Evolutionary conservation across 2,113 vertebrate species (phyloP).

Genomic region (Psittacara wagleri): DNA sequence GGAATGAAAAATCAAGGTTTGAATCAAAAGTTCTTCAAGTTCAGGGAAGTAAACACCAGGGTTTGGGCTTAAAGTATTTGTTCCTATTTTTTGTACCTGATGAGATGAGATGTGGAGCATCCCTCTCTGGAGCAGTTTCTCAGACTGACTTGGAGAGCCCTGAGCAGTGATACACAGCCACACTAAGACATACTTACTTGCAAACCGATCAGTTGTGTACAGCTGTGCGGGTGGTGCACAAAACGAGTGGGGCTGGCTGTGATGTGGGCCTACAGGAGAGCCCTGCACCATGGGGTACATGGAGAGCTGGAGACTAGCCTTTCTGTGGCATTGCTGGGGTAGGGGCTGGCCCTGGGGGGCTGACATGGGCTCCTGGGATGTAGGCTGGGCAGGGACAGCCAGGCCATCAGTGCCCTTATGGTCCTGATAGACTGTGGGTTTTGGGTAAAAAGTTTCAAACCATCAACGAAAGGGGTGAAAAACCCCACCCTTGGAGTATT

Average conservation of each 20-base stretch:
- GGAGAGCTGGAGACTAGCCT: not conserved
- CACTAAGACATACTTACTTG: not conserved
- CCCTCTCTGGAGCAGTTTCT: not conserved
- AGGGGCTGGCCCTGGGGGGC: fast-evolving
- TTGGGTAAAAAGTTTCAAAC: not conserved
- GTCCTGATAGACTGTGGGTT: not conserved
- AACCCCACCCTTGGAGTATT: not conserved
- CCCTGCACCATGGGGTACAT: fast-evolving
- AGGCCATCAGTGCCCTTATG: not conserved
- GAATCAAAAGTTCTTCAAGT: not conserved
- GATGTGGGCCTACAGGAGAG: fast-evolving
- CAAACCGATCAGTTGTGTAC: not conserved
- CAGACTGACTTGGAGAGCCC: not conserved
- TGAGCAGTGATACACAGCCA: not conserved
- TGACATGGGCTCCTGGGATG: not conserved
- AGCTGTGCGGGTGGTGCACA: not conserved
- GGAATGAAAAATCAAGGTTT: not conserved
- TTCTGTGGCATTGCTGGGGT: not conserved
- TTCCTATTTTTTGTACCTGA: fast-evolving
- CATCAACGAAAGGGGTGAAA: not conserved
- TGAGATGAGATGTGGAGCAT: not conserved
- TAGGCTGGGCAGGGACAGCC: not conserved
- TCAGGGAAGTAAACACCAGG: not conserved
- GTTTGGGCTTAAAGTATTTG: not conserved
- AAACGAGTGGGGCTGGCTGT: not conserved